Percentiles rank a stretch among this genome's conserved stretches.
Conservation (phyloP, 2,888 invertebrate species). For the Athripsodes cinereus region DNA sequence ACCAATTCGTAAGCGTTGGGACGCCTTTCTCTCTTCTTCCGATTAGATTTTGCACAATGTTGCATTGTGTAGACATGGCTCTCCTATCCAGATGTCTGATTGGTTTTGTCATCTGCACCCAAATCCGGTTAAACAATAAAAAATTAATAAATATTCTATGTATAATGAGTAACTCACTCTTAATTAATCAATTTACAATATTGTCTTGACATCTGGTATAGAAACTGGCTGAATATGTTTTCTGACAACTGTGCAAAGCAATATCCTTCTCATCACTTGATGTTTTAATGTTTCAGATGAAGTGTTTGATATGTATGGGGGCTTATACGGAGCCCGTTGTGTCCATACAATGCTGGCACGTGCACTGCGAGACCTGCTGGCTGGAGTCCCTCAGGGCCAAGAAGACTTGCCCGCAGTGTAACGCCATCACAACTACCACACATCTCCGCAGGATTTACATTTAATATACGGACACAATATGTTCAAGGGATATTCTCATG, state of each 20-base stretch:
- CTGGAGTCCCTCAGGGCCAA: constrained; percentile 71
- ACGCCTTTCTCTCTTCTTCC: too few species aligned
- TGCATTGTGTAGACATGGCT: too few species aligned
- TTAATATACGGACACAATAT: constrained; percentile 43
- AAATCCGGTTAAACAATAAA: too few species aligned
- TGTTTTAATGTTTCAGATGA: constrained; percentile 47
- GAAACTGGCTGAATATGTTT: not conserved
- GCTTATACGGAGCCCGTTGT: constrained; percentile 80
- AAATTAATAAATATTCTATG: too few species aligned
- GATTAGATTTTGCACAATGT: too few species aligned
- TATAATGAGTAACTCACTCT: too few species aligned
- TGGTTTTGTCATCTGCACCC: too few species aligned
- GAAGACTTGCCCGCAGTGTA: constrained; percentile 92
- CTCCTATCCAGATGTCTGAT: too few species aligned
- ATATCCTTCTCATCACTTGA: not conserved
- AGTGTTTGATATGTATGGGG: constrained; percentile 87
- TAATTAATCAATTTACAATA: too few species aligned
- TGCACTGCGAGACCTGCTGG: constrained; percentile 85
- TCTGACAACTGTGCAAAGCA: not conserved
- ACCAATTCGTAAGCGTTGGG: too few species aligned
- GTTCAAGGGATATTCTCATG: too few species aligned
- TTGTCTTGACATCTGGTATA: not conserved
- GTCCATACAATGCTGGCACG: constrained; percentile 95
- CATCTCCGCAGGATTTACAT: constrained; percentile 86
- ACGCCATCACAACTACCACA: constrained; percentile 83